phyloP scores from a whole-genome alignment of 2,113 vertebrate genomes.

The Odocoileus hemionus region DNA sequence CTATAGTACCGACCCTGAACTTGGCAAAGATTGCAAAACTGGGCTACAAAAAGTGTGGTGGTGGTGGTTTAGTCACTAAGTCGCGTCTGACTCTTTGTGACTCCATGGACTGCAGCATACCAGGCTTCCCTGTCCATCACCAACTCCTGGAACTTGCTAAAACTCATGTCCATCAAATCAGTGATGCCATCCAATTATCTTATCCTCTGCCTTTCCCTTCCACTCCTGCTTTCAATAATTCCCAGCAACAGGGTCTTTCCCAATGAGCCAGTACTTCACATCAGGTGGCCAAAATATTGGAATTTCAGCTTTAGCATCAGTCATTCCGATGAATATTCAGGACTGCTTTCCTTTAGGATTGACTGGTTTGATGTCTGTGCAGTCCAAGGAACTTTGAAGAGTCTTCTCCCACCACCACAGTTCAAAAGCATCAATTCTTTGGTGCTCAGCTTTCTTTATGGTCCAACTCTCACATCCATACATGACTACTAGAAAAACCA shows the following conservation, averaged over 20 bases:
- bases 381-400: neutral
- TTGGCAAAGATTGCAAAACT: neutral
- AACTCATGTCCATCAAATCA: neutral
- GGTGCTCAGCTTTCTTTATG: no score
- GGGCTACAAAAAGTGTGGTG: neutral
- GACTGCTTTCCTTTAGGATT: neutral
- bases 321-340: neutral
- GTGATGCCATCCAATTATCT: neutral
- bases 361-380: neutral
- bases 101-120: neutral
- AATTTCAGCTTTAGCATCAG: neutral
- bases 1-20: neutral
- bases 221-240: neutral
- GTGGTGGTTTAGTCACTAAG: neutral
- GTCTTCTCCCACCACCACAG: neutral
- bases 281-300: neutral
- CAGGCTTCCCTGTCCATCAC: neutral
- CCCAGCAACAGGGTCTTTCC: neutral
- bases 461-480: no score
- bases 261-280: neutral
- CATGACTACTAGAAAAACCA: no score
- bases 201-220: neutral
- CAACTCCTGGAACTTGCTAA: neutral
- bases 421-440: neutral
- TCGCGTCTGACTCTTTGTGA: neutral